Conservation (phyloP, 2,888 invertebrate genomes). For the Tachina fera region DNA sequence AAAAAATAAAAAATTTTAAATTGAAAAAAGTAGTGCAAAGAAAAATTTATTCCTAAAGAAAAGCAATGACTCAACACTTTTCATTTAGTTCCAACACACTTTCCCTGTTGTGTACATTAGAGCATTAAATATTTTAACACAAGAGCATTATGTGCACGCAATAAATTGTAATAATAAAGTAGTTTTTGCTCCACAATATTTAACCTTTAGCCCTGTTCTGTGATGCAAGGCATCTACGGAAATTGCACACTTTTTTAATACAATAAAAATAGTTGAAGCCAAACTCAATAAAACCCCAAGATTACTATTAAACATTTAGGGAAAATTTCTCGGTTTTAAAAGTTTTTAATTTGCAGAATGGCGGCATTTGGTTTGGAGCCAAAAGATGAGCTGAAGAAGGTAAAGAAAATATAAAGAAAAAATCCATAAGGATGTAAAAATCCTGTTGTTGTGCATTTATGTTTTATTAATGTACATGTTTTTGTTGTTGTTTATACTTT, state of each 20-base stretch:
- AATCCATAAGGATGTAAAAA: slow-evolving; percentile 20
- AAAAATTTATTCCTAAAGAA: not conserved
- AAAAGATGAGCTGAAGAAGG: slow-evolving; percentile 24
- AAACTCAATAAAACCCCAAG: too few relatives aligned
- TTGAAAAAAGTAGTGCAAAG: slow-evolving; percentile 24
- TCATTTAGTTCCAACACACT: slow-evolving; percentile 1
- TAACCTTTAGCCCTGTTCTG: not conserved
- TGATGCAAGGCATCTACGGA: not conserved
- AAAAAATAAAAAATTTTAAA: not conserved
- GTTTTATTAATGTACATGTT: slow-evolving; percentile 7
- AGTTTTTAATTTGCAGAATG: too few relatives aligned
- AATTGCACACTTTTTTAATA: too few relatives aligned
- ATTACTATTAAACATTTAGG: too few relatives aligned
- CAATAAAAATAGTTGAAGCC: too few relatives aligned
- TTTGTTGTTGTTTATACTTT: slow-evolving; percentile 11
- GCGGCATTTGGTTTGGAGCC: not conserved
- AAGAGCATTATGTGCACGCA: slow-evolving; percentile 19
- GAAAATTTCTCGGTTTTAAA: too few relatives aligned
- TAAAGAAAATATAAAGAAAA: not conserved
- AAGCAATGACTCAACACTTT: slow-evolving; percentile 13
- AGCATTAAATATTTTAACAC: slow-evolving; percentile 6
- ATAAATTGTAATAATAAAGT: slow-evolving; percentile 68
- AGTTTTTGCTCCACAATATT: slow-evolving; percentile 25
- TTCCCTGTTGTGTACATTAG: not conserved
- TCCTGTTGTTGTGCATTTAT: slow-evolving; percentile 31